Base-by-base conservation (phyloP, 2,888 invertebrate species). In the Sepiola atlantica region DNA sequence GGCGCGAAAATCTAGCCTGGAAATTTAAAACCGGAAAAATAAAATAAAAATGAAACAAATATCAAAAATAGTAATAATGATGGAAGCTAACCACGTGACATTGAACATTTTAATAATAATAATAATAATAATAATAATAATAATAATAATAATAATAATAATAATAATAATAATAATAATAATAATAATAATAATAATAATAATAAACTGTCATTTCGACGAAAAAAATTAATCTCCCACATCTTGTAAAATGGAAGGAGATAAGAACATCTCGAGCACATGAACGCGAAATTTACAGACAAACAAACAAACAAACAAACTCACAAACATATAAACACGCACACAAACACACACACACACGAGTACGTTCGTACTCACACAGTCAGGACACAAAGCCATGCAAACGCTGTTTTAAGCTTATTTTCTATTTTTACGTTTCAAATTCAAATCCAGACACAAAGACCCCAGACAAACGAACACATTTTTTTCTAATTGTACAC, bases 181-280 rank as follows among this genome's bases (percentile, higher is more conserved):
- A 45, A 45, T n/a, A n/a, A 2, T 16, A 77, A 77, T 77, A 18
- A 77, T 16, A n/a, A 45, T 45, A 16, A 77, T 14, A 32, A 61
- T 4, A 61, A 61, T 28, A 45, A 32, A n/a, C 77, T n/a, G n/a
- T 32, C n/a, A 77, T 32, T 77, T 77, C n/a, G 14, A n/a, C 32
- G n/a, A n/a, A 32, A 77, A 77, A 32, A 77, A 77, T n/a, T 77
- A 77, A 77, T 77, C 77, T n/a, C 77, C 77, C n/a, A 77, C 77
- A 77, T 77, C 77, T 77, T 77, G 14, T 2, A n/a, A n/a, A n/a
- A n/a, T 77, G 2, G 77, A 77, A 18, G 14, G 10, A 77, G 77
- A n/a, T 77, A 32, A 32, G n/a, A 32, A 77, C 77, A 77, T 77
- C 32, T 14, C 77, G n/a, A n/a, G 18, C n/a, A 77, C n/a, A 18